phyloP scores from a whole-genome alignment of 2,888 invertebrate species.

The Apamea epomidion region DNA sequence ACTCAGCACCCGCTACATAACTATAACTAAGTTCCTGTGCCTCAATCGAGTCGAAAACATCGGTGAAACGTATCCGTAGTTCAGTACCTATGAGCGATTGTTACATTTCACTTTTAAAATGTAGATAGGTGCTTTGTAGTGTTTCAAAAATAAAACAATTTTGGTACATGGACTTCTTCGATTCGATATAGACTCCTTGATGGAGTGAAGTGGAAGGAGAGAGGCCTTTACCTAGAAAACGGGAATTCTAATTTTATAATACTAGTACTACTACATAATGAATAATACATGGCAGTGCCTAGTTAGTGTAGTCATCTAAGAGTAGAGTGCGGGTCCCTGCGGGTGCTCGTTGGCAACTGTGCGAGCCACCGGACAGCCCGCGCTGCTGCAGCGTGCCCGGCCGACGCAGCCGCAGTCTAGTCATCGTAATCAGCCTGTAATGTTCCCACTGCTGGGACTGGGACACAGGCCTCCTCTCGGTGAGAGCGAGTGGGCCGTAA shows the following conservation, averaged over 20 bases:
- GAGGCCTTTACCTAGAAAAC: background rate
- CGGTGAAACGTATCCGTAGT: background rate
- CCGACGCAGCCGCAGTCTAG: background rate
- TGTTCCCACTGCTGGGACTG: too few relatives aligned
- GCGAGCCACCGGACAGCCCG: background rate
- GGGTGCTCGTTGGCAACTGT: background rate
- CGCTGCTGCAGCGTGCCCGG: background rate
- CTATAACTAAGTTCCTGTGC: background rate
- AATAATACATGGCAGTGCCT: background rate
- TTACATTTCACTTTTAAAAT: background rate
- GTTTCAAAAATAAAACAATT: background rate
- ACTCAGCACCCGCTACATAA: conserved; percentile 11
- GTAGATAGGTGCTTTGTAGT: background rate
- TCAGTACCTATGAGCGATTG: background rate
- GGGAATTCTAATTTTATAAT: background rate
- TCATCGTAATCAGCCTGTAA: too few relatives aligned
- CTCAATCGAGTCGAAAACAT: background rate
- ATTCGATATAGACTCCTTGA: background rate
- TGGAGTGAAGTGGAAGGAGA: background rate
- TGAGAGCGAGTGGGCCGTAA: background rate
- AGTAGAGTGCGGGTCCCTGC: too few relatives aligned
- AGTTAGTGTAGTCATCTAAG: background rate
- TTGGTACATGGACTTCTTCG: background rate
- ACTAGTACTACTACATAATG: background rate
- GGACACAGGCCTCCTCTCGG: too few relatives aligned